phyloP scores from a whole-genome alignment of 2,797 vertebrate genomes.

The Garrulus glandarius region DNA sequence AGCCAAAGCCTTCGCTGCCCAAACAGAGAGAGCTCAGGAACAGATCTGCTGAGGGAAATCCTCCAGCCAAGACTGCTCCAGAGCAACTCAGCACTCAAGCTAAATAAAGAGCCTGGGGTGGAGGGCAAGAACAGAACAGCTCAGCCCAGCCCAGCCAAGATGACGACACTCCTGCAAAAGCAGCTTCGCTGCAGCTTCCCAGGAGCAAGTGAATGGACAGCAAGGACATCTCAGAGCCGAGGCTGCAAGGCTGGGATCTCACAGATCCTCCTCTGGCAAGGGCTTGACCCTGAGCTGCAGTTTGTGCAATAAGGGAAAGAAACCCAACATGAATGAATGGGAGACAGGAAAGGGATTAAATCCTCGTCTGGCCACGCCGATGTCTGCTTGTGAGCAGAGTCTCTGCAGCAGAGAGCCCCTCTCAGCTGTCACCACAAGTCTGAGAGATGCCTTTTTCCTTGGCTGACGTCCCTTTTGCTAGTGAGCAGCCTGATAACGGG shows the following conservation, averaged over 20 bases:
- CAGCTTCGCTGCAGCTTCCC: background rate
- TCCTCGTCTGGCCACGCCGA: background rate
- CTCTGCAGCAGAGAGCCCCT: background rate
- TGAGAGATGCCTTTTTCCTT: constrained; percentile 28
- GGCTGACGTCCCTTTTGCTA: background rate
- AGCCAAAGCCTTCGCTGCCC: background rate
- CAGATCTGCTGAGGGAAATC: background rate
- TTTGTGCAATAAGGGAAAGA: background rate
- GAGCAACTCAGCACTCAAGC: constrained; percentile 4
- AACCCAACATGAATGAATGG: background rate
- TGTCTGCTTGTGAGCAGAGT: background rate
- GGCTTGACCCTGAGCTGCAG: background rate
- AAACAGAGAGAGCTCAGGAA: background rate
- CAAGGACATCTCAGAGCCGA: background rate
- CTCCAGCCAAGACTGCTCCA: background rate
- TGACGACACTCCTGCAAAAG: background rate
- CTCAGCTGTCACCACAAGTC: background rate
- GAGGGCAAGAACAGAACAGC: background rate
- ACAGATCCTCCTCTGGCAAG: background rate
- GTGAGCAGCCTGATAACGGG: background rate
- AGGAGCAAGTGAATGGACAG: background rate
- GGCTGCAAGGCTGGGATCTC: background rate
- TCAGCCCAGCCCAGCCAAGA: background rate
- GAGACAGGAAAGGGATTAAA: constrained; percentile 32
- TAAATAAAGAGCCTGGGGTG: background rate